Base-by-base conservation (phyloP, 2,113 vertebrate species). In the Dendrocopos noguchii region DNA sequence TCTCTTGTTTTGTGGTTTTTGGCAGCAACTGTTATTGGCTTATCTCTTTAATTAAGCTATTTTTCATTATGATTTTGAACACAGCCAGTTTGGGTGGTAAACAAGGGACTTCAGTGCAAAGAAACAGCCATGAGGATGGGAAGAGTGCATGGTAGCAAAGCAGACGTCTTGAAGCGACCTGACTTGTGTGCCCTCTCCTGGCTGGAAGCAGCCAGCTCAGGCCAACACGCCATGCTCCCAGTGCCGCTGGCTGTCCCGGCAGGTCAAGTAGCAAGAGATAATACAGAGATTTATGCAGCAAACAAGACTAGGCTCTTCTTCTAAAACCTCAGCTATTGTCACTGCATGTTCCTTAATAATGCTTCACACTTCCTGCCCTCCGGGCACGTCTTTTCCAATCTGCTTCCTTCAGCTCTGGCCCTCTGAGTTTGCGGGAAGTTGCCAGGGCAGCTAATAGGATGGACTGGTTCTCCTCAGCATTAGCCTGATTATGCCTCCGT, bases 131-230 rank as follows among this genome's bases (percentile, higher is more conserved):
- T 47, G 46, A 87, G 59, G 67, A 59, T 74, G 60, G 72, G 53
- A 53, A 84, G 76, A 93, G 17, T 15, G 67, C 75, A 80, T 44
- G 87, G 63, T 88, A 72, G 73, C 79, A 67, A 79, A 47, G 57
- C 74, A 29, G 57, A 1, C 46, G 6, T 3, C 47, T 31, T 10
- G 11, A 87, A 63, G 91, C 29, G 85, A 72, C 3, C 90, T 95
- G 94, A 44, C 76, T 87, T 77, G 76, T 83, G 61, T 94, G 93
- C 94, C 96, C 96, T 95, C 96, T 96, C 85, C 94, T 96, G 95
- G 95, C 68, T 90, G 93, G 65, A 94, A 92, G 79, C 82, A 93
- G 95, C 84, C 85, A 86, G 87, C 85, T 94, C 93, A 82, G 95
- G 60, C 75, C 14, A 0, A 74, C 78, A 66, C 7, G 10, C 89